Evolutionary conservation across 1,140 invertebrate genomes (phyloP).

Genomic region (Diprion similis): DNA sequence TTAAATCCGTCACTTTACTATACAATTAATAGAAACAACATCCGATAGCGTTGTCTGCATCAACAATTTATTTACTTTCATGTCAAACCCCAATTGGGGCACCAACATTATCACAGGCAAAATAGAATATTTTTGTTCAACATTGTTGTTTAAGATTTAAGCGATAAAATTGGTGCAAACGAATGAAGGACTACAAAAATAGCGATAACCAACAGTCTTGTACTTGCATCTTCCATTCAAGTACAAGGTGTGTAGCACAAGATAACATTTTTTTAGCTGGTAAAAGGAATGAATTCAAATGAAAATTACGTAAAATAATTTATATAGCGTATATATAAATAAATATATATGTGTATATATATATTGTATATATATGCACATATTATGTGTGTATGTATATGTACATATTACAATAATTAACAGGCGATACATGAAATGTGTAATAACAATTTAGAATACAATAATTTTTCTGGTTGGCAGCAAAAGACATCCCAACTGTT

Average conservation of each 20-base stretch:
- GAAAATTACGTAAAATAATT: conserved; percentile 6
- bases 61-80: conserved; percentile 8
- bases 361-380: not conserved
- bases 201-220: not conserved
- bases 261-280: not conserved
- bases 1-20: not conserved
- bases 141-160: not conserved
- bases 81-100: not conserved
- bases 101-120: conserved; percentile 1
- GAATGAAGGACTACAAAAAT: not conserved
- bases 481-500: not conserved
- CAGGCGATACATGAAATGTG: not conserved
- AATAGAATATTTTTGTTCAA: not conserved
- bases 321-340: not conserved
- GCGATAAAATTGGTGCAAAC: not conserved
- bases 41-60: not conserved
- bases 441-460: not conserved
- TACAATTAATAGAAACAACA: too few species aligned
- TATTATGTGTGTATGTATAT: conserved; percentile 6
- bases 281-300: conserved; percentile 1
- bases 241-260: not conserved
- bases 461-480: not conserved
- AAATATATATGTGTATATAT: not conserved
- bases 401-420: conserved; percentile 6
- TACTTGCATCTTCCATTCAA: not conserved